A percentile compares a stretch with the other conserved stretches of the same genome.
Evolutionary conservation across 2,113 vertebrate species (phyloP).

Genomic region (Hemiprocne comata): DNA sequence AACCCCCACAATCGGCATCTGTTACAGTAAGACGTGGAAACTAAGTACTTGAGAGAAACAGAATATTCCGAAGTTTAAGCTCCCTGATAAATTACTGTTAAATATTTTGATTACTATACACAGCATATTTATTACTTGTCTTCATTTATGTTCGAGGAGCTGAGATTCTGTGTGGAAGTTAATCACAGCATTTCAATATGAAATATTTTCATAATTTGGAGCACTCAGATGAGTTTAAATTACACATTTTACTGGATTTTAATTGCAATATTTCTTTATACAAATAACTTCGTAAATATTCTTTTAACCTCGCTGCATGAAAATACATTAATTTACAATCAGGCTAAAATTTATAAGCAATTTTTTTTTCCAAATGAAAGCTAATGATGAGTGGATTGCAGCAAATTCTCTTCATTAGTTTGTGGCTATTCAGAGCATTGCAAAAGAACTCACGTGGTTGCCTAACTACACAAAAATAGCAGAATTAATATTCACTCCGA

Average conservation of each 20-base stretch:
- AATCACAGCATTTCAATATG: background rate
- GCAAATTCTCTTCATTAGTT: background rate
- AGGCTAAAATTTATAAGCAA: background rate
- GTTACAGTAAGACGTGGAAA: background rate
- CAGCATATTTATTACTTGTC: background rate
- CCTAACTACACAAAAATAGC: background rate
- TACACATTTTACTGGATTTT: background rate
- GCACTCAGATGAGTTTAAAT: background rate
- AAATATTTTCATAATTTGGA: background rate
- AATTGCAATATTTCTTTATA: background rate
- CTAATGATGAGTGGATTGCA: background rate
- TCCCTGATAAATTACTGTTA: background rate
- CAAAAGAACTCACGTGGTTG: constrained; percentile 10
- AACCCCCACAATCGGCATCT: background rate
- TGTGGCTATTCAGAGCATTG: background rate
- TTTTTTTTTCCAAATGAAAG: background rate
- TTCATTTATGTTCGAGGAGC: background rate
- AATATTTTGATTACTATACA: background rate
- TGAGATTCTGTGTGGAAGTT: background rate
- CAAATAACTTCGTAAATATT: background rate
- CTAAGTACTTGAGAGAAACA: background rate
- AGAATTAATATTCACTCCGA: constrained; percentile 34
- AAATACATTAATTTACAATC: background rate
- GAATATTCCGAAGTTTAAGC: background rate
- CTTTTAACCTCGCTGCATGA: background rate